phyloP scores from a whole-genome alignment of 2,888 invertebrate species.

The Ormyrus pomaceus region DNA sequence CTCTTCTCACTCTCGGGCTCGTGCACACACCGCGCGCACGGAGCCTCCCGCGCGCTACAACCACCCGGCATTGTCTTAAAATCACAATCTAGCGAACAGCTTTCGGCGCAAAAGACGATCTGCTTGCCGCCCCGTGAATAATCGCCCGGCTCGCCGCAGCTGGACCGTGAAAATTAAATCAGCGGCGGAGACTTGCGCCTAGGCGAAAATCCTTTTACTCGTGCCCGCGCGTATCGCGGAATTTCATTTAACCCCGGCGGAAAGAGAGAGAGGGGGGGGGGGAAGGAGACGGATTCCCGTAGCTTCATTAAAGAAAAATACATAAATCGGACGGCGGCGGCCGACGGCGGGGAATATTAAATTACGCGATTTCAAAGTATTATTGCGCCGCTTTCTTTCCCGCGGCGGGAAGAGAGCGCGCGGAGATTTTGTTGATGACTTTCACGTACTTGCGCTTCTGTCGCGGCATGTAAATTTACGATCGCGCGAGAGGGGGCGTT shows the following conservation, averaged over 20 bases:
- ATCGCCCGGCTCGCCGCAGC: slow-evolving; percentile 51
- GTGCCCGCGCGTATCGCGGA: slow-evolving; percentile 4
- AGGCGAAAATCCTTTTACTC: slow-evolving; percentile 20
- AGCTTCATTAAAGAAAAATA: slow-evolving; percentile 56
- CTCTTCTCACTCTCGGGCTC: no score
- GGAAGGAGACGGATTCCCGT: background rate
- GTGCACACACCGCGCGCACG: no score
- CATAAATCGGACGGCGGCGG: slow-evolving; percentile 50
- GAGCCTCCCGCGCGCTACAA: no score
- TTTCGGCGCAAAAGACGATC: slow-evolving; percentile 41
- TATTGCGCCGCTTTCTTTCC: slow-evolving; percentile 39
- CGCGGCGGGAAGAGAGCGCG: background rate
- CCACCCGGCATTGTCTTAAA: slow-evolving; percentile 24
- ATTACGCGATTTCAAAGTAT: slow-evolving; percentile 52
- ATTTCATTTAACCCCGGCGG: slow-evolving; percentile 43
- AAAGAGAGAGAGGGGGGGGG: no score
- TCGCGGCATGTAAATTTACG: slow-evolving; percentile 29
- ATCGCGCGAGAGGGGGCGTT: background rate
- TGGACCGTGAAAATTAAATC: slow-evolving; percentile 57
- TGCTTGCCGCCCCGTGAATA: slow-evolving; percentile 58
- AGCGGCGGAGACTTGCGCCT: slow-evolving; percentile 20
- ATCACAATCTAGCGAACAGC: slow-evolving; percentile 46
- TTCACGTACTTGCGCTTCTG: slow-evolving; percentile 40
- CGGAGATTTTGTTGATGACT: slow-evolving; percentile 48
- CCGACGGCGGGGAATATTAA: slow-evolving; percentile 38